Evolutionary conservation across 2,888 invertebrate genomes (phyloP), one percentile per base, ranked within the genome.

Genomic region (Taenaris catops): DNA sequence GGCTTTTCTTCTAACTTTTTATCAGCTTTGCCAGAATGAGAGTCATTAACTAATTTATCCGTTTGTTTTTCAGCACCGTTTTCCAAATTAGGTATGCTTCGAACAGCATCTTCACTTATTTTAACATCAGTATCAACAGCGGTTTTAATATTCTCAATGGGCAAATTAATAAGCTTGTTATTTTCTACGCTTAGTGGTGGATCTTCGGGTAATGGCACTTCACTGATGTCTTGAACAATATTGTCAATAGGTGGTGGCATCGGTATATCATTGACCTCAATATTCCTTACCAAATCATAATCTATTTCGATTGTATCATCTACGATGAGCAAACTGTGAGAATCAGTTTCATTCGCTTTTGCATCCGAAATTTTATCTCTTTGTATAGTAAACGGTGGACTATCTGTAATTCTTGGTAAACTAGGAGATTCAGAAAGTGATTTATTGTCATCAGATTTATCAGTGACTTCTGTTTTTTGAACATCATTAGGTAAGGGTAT

Each of bases 71-170:
- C 74, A 11, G 44, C 33, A 18, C 63, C 58, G 33, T 62, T 63
- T 16, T 86, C 83, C 23, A 87, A 56, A 37, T 91, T 91, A 0
- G 93, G 91, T 48, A 95, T 94, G 38, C 94, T 94, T 57, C 94
- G 92, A 1, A 95, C 92, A 0, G 94, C 94, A 48, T 91, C 93
- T 65, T 95, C 94, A 67, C 94, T 90, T n/a, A 92, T 89, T 38
- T 73, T 68, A 27, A 61, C 63, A 29, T 49, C 45, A 17, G 38
- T 37, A 42, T 38, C 41, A 42, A 34, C 33, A 25, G 43, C 39
- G 25, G 24, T 28, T 12, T 25, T 26, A 14, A 92, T 91, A 16
- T 88, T 78, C 50, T 52, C 63, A 24, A 33, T 44, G 37, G 50
- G 55, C 29, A 38, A 42, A 51, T 36, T 44, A 35, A 34, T 50